Percentiles rank a stretch among this genome's conserved stretches.
These are phyloP conservation scores for Stegophylla sp. DNA, from an alignment of 2,888 invertebrate genomes.

Conservation along the genomic window DNA sequence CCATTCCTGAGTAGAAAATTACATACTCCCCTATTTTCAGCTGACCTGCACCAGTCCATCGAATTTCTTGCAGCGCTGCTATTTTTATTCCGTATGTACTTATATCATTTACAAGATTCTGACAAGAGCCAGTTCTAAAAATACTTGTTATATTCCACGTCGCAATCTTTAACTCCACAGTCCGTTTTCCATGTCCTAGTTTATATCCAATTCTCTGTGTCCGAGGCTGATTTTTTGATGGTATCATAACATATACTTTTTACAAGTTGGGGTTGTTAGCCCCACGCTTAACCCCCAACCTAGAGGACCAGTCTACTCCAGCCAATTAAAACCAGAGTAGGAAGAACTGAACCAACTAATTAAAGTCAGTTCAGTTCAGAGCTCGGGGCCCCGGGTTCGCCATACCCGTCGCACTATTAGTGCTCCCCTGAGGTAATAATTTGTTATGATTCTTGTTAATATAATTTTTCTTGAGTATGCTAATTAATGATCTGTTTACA, in stretches of 20 bases:
- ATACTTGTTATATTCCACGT: neutral
- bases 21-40: neutral
- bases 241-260: conserved; percentile 13
- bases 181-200: neutral
- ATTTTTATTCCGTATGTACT: no score
- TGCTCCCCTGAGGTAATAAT: no score
- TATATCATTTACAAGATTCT: neutral
- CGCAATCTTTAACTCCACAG: neutral
- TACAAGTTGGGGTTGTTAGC: no score
- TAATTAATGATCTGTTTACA: neutral
- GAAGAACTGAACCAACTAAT: no score
- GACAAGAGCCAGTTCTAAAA: conserved; percentile 10
- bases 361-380: no score
- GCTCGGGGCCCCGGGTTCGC: no score
- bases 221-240: neutral
- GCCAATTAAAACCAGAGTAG: no score
- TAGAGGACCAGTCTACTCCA: no score
- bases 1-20: neutral
- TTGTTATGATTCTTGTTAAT: no score
- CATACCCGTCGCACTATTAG: no score
- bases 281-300: no score
- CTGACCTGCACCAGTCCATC: neutral
- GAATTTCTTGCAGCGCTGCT: neutral
- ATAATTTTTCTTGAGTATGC: neutral
- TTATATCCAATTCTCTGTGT: neutral